Base-by-base conservation (phyloP, 1,140 invertebrate species). In the Medauroidea extradentata region DNA sequence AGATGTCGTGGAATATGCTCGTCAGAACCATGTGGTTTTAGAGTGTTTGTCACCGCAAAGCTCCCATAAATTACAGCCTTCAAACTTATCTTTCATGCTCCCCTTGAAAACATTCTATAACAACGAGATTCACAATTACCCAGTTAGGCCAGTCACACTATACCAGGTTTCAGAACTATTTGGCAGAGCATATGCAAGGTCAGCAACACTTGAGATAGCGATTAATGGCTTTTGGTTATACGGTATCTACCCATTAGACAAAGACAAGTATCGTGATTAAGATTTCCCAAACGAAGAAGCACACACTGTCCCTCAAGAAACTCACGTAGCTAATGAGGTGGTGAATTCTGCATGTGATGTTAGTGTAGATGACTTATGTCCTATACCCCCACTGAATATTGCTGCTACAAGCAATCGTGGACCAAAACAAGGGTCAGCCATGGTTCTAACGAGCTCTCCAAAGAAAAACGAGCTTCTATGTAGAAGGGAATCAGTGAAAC, bases 21-120 rank as follows among this genome's bases (percentile, higher is more conserved):
- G 65, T 46, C 60, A 73, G 61, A 70, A 74, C 67, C 55, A 69
- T n/a, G 64, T 74, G 0, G 59, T 65, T 11, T 67, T 78, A 24
- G 23, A 75, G 16, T 73, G 65, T 18, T 51, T 73, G 11, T 70
- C 73, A 13, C 70, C 73, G 39, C 74, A 76, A 39, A 63, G 64
- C 46, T 69, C 67, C 2, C 68, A 73, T 44, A 34, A 34, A 34
- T 34, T 34, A 11, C 29, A 34, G 11, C 29, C 29, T 34, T 63
- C 77, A 3, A 75, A 77, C 61, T 68, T 74, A 13, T 62, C 62
- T 34, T 70, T 78, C 59, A 75, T 76, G 65, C 63, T 61, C 34
- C 68, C 74, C 21, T 58, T 71, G 16, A 71, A 64, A 9, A 57
- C 50, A 13, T 68, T 57, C 41, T 69, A 59, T 24, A 53, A 59